These are phyloP conservation scores for Pinctada fucata DNA, from an alignment of 2,888 invertebrate species.

Conservation along the genomic window DNA sequence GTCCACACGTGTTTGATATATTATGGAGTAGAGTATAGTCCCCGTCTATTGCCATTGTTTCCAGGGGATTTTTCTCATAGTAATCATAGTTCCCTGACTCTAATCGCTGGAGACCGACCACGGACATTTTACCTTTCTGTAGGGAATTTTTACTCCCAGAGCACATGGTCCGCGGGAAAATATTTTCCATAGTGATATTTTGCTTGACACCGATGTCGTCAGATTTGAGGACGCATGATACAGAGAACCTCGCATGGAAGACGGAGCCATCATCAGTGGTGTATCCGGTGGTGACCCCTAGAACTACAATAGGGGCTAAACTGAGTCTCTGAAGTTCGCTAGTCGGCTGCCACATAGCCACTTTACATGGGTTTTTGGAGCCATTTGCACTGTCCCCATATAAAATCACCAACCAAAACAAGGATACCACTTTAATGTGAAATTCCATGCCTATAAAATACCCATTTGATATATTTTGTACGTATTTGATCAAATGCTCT, in stretches of 20 bases:
- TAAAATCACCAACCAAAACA: too few species aligned
- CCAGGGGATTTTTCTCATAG: constrained; percentile 35
- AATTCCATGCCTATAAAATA: too few species aligned
- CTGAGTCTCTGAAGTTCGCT: constrained; percentile 16
- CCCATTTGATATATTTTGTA: too few species aligned
- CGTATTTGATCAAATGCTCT: too few species aligned
- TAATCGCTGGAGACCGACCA: constrained; percentile 25
- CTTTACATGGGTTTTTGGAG: constrained; percentile 17
- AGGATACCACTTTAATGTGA: too few species aligned
- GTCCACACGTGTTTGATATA: constrained; percentile 28
- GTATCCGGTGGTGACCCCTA: constrained; percentile 20
- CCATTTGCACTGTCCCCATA: too few species aligned
- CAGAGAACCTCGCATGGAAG: constrained; percentile 19
- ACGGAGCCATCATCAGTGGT: background rate
- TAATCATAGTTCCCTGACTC: constrained; percentile 31
- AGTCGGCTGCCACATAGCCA: constrained; percentile 23
- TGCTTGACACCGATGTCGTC: constrained; percentile 22
- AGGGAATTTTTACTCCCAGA: constrained; percentile 19
- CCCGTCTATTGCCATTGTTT: constrained; percentile 28
- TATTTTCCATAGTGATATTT: constrained; percentile 28
- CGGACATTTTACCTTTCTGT: constrained; percentile 7
- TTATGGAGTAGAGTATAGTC: constrained; percentile 14
- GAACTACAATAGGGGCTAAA: constrained; percentile 22
- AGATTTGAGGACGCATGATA: constrained; percentile 29
- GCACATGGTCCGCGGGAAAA: constrained; percentile 23